A percentile compares a stretch with the other conserved stretches of the same genome.
Evolutionary conservation across 92 coral and sea anemone genomes (phyloP).

Genomic region (Hydrozoanthus gracilis): DNA sequence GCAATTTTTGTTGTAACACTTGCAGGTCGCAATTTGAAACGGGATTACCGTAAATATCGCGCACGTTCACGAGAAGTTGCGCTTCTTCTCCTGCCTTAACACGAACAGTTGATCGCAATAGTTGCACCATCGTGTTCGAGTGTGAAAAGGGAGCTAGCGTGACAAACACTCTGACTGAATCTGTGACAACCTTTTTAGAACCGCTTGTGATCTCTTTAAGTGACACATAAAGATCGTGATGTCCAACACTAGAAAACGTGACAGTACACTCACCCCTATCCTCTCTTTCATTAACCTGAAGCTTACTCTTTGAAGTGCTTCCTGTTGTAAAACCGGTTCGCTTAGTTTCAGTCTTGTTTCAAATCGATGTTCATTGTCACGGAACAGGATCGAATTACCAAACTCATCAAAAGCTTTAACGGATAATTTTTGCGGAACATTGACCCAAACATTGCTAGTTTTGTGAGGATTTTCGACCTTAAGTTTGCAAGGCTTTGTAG

Average conservation of each 20-base stretch:
- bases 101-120: neutral
- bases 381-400: conserved; percentile 15
- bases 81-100: conserved; percentile 7
- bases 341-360: neutral
- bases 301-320: no score
- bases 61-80: neutral
- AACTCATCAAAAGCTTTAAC: conserved; percentile 7
- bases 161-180: neutral
- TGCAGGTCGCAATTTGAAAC: neutral
- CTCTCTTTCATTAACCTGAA: neutral
- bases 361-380: neutral
- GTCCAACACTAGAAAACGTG: conserved; percentile 28
- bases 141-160: conserved; percentile 1
- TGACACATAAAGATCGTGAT: no score
- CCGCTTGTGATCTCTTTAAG: neutral
- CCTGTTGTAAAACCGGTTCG: neutral
- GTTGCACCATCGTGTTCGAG: neutral
- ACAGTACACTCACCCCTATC: conserved; percentile 1
- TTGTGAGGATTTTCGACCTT: no score
- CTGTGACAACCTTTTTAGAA: neutral
- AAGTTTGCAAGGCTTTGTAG: no score
- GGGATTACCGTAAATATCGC: neutral
- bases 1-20: neutral
- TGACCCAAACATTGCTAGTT: neutral
- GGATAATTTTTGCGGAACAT: conserved; percentile 2